Evolutionary conservation across 1,140 invertebrate species (phyloP), one percentile per base, ranked within the genome.

Genomic region (Hydropsyche tenuis): DNA sequence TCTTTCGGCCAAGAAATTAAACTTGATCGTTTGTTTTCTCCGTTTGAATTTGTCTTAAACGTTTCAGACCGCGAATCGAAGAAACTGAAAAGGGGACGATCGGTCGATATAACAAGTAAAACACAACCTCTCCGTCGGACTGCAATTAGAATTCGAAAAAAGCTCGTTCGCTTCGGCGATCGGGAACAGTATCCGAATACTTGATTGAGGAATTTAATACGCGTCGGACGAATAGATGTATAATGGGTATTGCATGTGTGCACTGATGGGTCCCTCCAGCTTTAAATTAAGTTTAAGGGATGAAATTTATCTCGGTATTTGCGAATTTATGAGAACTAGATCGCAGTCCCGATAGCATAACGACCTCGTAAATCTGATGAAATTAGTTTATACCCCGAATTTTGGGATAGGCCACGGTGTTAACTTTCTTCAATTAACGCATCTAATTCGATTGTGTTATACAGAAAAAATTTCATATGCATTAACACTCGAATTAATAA

Each of bases 341-440:
- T 60, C 56, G 56, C 56, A 60, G 22, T 25, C 56, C 12, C 56
- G 56, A 60, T 60, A 23, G n/a, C 56, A 27, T 60, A 60, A 60
- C 56, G 56, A 60, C 56, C 56, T 60, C 56, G 56, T 60, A 60
- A 60, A 60, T 60, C 56, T 60, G 23, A 27, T 20, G 56, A 60
- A 60, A 60, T 60, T 60, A 60, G 56, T 60, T 60, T 60, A 60
- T 60, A 18, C 56, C 56, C 56, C 20, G 56, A 60, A 60, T 60
- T 60, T 23, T 11, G 22, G 56, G 56, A 37, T 37, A 37, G 30
- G 20, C 22, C 56, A 20, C 20, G 22, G 20, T 23, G 20, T 60
- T 60, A 60, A 60, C 56, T 60, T 60, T 60, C 56, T 60, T 60
- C 56, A 60, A 60, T 60, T 60, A 60, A 25, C 56, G 56, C 56